Evolutionary conservation across 2,797 vertebrate genomes (phyloP).

Genomic region (Sphenopsis melanotis): DNA sequence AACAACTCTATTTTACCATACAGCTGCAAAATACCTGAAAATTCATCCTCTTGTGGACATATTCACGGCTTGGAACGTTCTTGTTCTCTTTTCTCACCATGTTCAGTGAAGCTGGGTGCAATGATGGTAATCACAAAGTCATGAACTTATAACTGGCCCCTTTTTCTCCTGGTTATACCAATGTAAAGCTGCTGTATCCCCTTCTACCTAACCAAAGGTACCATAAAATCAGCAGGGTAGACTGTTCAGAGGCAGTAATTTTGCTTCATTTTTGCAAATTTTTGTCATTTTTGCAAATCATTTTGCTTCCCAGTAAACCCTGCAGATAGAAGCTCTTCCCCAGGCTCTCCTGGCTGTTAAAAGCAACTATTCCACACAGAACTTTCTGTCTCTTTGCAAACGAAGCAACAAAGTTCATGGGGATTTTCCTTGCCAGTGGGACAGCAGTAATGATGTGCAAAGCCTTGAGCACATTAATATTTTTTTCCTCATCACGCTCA

Average conservation of each 20-base stretch:
- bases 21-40: neutral
- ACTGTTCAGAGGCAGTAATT: neutral
- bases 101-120: neutral
- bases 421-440: neutral
- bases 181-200: neutral
- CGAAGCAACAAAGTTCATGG: neutral
- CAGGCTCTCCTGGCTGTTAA: neutral
- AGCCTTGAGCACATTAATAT: neutral
- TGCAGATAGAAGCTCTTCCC: neutral
- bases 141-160: neutral
- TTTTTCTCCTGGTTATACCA: neutral
- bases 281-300: neutral
- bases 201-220: neutral
- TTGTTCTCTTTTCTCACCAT: neutral
- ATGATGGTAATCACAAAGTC: neutral
- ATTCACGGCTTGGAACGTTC: neutral
- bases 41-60: neutral
- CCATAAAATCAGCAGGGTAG: neutral
- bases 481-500: neutral
- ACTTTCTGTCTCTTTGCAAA: neutral
- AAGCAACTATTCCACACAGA: neutral
- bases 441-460: neutral
- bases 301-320: neutral
- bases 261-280: no score
- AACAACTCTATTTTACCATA: neutral